Base-by-base conservation (phyloP, 2,113 vertebrate species). In the Eulemur macaco region DNA sequence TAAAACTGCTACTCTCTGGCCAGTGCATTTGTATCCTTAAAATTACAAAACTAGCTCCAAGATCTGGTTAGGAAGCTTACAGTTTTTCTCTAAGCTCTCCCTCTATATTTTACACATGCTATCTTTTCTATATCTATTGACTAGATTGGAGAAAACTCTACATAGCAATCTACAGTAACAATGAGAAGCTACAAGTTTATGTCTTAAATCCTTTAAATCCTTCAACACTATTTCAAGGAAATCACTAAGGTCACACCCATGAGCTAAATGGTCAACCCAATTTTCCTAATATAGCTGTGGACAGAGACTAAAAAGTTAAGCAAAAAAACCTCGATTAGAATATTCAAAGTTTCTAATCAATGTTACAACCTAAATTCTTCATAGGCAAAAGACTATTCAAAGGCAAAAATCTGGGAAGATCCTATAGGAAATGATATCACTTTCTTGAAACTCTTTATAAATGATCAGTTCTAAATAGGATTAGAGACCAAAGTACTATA, bases 21-120 rank as follows among this genome's bases (percentile, higher is more conserved):
- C 89, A 78, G 71, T 45, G 85, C 71, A 89, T 54, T 39, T 95
- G 25, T 6, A n/a, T 37, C n/a, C 82, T 82, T 71, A 85, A 92
- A 91, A 86, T 45, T 68, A 71, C 56, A 88, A 88, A 94, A 69
- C 63, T 47, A 94, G 15, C 76, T 87, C 91, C 31, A 66, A 87
- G 85, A 84, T 87, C 96, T 77, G 54, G 50, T 11, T 39, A 68
- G 68, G 47, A 63, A 96, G 69, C 37, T 27, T 52, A 82, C 5
- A 74, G 5, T 4, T 96, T 98, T 71, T 68, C 84, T 58, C 86
- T 87, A 97, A 89, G 94, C 84, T 91, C 89, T 92, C 91, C 95
- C 34, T 83, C 76, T 74, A 5, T n/a, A 20, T 39, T 84, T 78
- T 27, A 80, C 25, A 88, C 25, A 77, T 37, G 25, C 20, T 20